Evolutionary conservation across 2,888 invertebrate species (phyloP).

Genomic region (Parnassius apollo): DNA sequence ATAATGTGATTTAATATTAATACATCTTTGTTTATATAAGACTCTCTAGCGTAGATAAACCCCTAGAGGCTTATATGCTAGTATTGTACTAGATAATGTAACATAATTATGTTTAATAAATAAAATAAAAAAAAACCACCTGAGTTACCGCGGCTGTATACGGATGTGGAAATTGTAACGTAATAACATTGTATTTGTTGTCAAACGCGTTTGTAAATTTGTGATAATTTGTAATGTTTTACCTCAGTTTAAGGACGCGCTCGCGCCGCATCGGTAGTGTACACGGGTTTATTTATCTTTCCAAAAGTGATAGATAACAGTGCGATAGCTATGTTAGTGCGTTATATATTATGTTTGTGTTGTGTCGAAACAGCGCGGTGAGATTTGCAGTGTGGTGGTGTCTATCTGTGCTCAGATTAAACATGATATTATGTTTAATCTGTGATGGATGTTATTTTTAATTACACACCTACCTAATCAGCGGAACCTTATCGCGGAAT

Average conservation of each 20-base stretch:
- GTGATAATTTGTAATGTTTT: neutral
- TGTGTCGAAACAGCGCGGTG: neutral
- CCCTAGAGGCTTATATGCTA: too few species aligned
- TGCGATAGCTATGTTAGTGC: neutral
- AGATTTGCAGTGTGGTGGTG: neutral
- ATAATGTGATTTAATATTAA: too few species aligned
- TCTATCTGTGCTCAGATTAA: neutral
- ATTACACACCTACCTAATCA: neutral
- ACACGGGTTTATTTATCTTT: neutral
- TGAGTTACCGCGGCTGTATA: too few species aligned
- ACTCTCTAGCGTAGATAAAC: too few species aligned
- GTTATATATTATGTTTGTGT: neutral
- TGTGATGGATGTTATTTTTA: neutral
- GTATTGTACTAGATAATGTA: too few species aligned
- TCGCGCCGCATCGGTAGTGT: conserved; percentile 2
- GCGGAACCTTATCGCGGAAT: too few species aligned
- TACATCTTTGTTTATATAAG: too few species aligned
- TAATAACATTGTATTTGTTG: neutral
- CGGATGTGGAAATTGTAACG: neutral
- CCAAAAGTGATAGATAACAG: neutral
- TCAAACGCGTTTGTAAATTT: neutral
- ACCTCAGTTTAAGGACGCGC: conserved; percentile 1
- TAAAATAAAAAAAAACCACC: too few species aligned
- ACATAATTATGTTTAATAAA: too few species aligned
- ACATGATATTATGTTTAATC: neutral